These are phyloP conservation scores for Ceratitis capitata DNA, from an alignment of 1,140 invertebrate genomes.

Conservation along the genomic window DNA sequence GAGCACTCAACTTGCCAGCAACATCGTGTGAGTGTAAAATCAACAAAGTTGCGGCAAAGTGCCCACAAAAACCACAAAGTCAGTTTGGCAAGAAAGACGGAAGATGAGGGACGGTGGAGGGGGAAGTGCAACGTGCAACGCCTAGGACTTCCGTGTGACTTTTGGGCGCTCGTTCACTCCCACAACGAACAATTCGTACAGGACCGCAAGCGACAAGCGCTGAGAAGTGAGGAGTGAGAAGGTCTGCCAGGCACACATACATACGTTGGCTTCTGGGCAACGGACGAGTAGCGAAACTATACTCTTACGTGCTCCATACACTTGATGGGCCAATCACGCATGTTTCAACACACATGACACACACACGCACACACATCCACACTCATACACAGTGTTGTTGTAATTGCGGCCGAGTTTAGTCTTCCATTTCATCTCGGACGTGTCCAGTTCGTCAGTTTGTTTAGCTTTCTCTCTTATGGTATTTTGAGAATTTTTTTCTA, in stretches of 20 bases:
- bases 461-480: background rate
- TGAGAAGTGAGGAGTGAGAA: background rate
- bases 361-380: too few relatives aligned
- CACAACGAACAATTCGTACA: background rate
- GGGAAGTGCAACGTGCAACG: background rate
- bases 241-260: background rate
- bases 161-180: conserved; percentile 9
- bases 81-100: background rate
- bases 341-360: too few relatives aligned
- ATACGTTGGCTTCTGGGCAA: background rate
- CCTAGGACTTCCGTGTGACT: conserved; percentile 14
- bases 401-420: background rate
- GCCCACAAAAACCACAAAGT: conserved; percentile 27
- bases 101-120: background rate
- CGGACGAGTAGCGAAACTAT: background rate
- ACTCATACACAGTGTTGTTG: background rate
- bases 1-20: background rate
- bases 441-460: background rate
- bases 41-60: conserved; percentile 4
- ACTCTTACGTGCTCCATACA: background rate
- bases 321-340: background rate
- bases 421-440: background rate
- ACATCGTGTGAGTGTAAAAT: background rate
- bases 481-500: background rate
- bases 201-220: background rate